These are phyloP conservation scores for Spea bombifrons DNA, from an alignment of 2,113 vertebrate genomes.

Conservation along the genomic window DNA sequence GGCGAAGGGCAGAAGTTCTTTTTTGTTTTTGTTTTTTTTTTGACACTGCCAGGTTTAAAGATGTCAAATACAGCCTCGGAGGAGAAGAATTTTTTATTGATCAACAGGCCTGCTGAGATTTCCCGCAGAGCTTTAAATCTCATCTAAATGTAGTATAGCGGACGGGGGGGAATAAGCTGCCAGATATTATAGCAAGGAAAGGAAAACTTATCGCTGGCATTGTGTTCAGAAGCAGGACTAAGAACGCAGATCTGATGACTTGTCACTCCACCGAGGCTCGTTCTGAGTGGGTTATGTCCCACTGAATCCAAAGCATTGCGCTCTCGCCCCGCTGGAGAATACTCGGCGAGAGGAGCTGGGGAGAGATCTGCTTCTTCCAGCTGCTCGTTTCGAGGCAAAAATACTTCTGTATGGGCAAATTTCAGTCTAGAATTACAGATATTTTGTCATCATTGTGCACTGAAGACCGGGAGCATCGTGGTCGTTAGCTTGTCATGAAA, in stretches of 20 bases:
- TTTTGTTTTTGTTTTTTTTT: constrained; percentile 39
- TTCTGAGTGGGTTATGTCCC: constrained; percentile 5
- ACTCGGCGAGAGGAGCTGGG: background rate
- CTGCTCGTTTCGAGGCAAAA: constrained; percentile 2
- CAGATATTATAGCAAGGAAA: constrained; percentile 48
- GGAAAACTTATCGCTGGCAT: constrained; percentile 47
- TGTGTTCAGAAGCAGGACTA: constrained; percentile 33
- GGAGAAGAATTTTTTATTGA: constrained; percentile 58
- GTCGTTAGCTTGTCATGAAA: constrained; percentile 7
- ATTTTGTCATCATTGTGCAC: background rate
- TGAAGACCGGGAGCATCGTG: background rate
- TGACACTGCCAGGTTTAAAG: constrained; percentile 60
- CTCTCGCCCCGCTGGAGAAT: constrained; percentile 7
- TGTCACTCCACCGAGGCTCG: constrained; percentile 39
- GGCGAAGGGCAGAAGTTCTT: constrained; percentile 48
- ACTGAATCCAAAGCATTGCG: background rate
- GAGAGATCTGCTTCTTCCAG: constrained; percentile 2
- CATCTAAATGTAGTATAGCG: constrained; percentile 46
- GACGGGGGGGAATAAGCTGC: constrained; percentile 28
- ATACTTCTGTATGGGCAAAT: background rate
- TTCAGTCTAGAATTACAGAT: constrained; percentile 21
- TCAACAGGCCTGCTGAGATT: constrained; percentile 59
- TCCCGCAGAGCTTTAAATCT: constrained; percentile 50
- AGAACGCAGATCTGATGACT: constrained; percentile 36
- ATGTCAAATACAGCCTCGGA: constrained; percentile 58